These are phyloP conservation scores for Leptopilina syphax DNA, from an alignment of 2,888 invertebrate genomes.

Conservation along the genomic window DNA sequence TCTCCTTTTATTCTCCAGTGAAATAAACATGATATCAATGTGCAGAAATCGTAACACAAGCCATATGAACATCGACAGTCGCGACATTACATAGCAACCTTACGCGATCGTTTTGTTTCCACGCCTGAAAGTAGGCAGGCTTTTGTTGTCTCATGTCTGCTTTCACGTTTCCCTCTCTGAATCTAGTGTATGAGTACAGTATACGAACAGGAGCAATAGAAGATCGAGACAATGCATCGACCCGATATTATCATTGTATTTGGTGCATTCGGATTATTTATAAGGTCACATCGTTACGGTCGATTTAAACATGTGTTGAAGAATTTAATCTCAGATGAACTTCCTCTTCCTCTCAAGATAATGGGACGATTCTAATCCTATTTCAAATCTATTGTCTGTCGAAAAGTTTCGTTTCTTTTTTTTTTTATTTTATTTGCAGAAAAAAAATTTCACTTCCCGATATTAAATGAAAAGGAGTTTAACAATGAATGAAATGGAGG, in stretches of 20 bases:
- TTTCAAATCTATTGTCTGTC: background rate
- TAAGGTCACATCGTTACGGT: constrained; percentile 21
- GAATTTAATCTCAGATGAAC: background rate
- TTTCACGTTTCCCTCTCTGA: constrained; percentile 30
- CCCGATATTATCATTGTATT: constrained; percentile 12
- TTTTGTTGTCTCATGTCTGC: constrained; percentile 16
- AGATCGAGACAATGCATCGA: constrained; percentile 33
- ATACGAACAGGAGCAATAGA: constrained; percentile 5
- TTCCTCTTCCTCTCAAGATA: background rate
- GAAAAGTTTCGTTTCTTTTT: too few species aligned
- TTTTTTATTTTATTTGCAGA: too few species aligned
- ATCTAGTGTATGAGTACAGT: background rate
- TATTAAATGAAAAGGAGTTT: too few species aligned
- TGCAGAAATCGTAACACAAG: background rate
- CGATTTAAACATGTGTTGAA: constrained; percentile 28
- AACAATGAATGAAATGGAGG: too few species aligned
- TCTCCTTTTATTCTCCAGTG: background rate
- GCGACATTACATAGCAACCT: constrained; percentile 26
- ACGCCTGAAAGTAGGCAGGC: constrained; percentile 35
- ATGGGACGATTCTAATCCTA: background rate
- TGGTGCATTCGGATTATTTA: constrained; percentile 29
- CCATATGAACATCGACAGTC: constrained; percentile 14
- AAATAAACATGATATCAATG: constrained; percentile 18
- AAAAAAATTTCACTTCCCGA: too few species aligned
- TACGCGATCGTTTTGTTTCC: constrained; percentile 6